phyloP scores from a whole-genome alignment of 2,113 vertebrate species.

The Rattus norvegicus region DNA sequence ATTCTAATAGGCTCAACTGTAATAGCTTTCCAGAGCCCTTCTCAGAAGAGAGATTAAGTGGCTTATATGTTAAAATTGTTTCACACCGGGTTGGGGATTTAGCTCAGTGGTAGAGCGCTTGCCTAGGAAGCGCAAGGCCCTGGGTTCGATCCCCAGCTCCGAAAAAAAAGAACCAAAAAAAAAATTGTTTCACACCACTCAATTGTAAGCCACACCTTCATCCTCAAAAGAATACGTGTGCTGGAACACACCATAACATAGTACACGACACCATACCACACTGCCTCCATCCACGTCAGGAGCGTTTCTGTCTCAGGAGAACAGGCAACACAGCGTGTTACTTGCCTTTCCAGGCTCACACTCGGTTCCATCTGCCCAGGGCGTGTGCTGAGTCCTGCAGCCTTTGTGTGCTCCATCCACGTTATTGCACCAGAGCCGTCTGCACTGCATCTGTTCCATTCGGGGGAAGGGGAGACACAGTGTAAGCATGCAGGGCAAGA shows the following conservation, averaged over 20 bases:
- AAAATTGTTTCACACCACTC: slow-evolving; percentile 13
- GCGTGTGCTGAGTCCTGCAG: slow-evolving; percentile 98
- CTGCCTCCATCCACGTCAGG: fast-evolving
- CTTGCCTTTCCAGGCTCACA: slow-evolving; percentile 96
- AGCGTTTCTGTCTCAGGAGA: neutral
- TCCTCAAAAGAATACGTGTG: neutral
- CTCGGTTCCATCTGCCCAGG: slow-evolving; percentile 98
- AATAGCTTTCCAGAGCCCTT: neutral
- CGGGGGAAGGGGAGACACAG: neutral
- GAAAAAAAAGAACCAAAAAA: no score
- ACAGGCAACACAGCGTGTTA: fast-evolving
- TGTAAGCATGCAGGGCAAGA: neutral
- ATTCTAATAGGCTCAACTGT: neutral
- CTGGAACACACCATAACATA: neutral
- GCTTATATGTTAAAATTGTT: neutral
- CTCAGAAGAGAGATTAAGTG: neutral
- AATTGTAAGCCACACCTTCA: neutral
- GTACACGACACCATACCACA: neutral
- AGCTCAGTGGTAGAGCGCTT: no score
- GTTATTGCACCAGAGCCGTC: slow-evolving; percentile 97
- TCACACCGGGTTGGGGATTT: no score
- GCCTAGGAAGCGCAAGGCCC: no score
- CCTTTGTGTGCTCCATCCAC: slow-evolving; percentile 94
- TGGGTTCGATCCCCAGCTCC: no score
- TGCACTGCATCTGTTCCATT: slow-evolving; percentile 93